Evolutionary conservation across 2,113 vertebrate genomes (phyloP).

Genomic region (Thinocorus orbignyianus): DNA sequence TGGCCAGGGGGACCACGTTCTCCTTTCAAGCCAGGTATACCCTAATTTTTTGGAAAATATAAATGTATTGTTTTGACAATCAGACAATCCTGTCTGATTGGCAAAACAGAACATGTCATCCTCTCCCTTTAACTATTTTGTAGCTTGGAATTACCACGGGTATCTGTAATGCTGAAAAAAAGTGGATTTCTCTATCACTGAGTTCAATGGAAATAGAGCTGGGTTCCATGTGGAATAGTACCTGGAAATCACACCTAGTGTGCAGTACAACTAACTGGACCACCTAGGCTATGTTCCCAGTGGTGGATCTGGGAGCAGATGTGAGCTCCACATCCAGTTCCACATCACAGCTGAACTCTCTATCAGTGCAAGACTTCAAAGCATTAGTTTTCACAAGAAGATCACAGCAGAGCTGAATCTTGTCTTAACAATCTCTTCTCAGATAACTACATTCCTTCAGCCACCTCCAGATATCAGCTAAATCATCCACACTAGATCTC

Average conservation of each 20-base stretch:
- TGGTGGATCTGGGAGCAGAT: not conserved
- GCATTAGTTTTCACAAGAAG: not conserved
- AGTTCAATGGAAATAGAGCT: not conserved
- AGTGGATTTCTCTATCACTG: not conserved
- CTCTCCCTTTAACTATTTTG: not conserved
- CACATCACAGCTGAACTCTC: not conserved
- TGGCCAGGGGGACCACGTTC: constrained; percentile 87
- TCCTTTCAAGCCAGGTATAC: constrained; percentile 87
- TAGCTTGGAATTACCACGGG: not conserved
- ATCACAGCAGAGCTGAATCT: not conserved
- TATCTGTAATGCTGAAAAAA: not conserved
- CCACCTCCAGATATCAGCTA: not conserved
- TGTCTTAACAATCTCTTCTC: not conserved
- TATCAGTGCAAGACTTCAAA: not conserved
- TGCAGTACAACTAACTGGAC: not conserved
- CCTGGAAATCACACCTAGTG: not conserved
- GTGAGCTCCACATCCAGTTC: not conserved
- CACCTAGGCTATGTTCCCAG: not conserved
- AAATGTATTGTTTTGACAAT: not conserved
- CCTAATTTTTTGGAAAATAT: constrained; percentile 71
- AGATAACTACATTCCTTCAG: not conserved
- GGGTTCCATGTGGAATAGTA: not conserved
- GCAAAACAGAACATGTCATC: not conserved
- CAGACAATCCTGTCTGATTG: not conserved
- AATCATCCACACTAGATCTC: not conserved